Conservation (phyloP, 1,140 invertebrate genomes). For the Drosophila bocqueti region DNA sequence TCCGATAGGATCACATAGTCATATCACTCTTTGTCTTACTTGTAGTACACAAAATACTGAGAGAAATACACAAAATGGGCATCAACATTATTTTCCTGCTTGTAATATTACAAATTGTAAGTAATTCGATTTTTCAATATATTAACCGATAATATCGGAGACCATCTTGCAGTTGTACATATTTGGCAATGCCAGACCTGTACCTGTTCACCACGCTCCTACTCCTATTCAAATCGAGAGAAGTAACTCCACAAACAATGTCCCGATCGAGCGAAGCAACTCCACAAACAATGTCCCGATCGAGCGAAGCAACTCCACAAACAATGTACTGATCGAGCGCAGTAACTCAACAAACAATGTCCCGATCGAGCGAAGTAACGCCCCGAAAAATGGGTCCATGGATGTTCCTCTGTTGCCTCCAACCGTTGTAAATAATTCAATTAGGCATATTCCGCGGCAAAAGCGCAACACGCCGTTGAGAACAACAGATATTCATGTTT, state of each 20-base stretch:
- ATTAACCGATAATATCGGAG: neutral
- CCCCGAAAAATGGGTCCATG: neutral
- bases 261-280: no score
- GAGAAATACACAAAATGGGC: neutral
- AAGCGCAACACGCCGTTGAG: fast-evolving
- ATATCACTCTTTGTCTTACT: neutral
- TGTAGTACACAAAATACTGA: neutral
- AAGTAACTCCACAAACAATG: neutral
- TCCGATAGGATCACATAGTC: neutral
- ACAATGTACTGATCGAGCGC: neutral
- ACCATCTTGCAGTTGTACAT: neutral
- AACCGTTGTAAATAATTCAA: neutral
- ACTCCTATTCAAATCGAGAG: neutral
- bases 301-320: no score
- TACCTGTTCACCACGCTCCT: no score
- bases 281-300: no score
- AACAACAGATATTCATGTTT: fast-evolving
- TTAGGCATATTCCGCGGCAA: neutral
- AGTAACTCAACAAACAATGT: neutral
- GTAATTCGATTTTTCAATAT: neutral
- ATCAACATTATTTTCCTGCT: neutral
- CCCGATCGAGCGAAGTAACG: neutral
- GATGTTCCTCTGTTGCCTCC: neutral
- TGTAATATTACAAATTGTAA: neutral
- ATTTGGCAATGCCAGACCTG: neutral